phyloP scores from a whole-genome alignment of 2,113 vertebrate genomes.

The Alligator mississippiensis region DNA sequence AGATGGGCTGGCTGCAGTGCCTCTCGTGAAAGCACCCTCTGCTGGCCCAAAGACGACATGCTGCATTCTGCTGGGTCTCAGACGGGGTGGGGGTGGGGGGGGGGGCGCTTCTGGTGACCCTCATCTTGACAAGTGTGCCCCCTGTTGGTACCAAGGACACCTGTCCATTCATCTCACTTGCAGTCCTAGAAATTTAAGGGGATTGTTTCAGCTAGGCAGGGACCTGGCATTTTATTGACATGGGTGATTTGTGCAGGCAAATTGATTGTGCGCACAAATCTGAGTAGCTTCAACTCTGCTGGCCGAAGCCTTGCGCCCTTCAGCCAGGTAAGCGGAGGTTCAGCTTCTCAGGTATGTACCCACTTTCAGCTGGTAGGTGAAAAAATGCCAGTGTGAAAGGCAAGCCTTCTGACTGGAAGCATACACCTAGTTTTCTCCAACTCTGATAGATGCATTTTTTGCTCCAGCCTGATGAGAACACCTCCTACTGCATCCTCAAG shows the following conservation, averaged over 20 bases:
- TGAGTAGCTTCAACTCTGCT: rapidly evolving
- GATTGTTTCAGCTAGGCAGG: neutral
- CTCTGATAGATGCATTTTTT: too few relatives aligned
- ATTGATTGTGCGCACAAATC: neutral
- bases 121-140: neutral
- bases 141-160: neutral
- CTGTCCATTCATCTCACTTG: neutral
- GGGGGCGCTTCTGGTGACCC: neutral
- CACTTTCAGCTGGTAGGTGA: too few relatives aligned
- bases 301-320: neutral
- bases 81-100: too few relatives aligned
- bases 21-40: neutral
- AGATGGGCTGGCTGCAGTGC: neutral
- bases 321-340: neutral
- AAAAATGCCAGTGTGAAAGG: too few relatives aligned
- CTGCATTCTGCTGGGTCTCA: neutral
- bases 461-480: neutral
- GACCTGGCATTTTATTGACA: neutral
- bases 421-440: too few relatives aligned
- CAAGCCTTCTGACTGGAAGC: too few relatives aligned
- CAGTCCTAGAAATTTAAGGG: neutral
- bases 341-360: too few relatives aligned
- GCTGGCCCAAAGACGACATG: neutral
- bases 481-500: neutral
- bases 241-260: neutral